Evolutionary conservation across 2,113 vertebrate genomes (phyloP), one percentile per base, ranked within the genome.

Genomic region (Anguilla rostrata): DNA sequence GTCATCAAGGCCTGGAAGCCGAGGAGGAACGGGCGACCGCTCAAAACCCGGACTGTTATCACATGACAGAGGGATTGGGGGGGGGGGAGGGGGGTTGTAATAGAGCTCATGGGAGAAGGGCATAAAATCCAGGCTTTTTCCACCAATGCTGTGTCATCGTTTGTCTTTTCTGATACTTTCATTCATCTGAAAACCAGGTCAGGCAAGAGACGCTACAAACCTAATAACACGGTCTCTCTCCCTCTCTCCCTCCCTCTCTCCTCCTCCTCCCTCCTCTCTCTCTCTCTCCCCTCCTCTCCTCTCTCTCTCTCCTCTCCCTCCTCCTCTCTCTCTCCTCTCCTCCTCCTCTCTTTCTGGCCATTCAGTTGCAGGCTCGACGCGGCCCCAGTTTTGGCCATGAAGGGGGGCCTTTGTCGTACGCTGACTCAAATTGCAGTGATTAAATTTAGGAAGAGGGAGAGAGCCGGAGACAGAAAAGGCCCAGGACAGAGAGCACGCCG

Each of bases 391-490:
- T 88, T n/a, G 40, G 84, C 86, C 85, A 92, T 86, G 90, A 88
- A 91, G 89, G 86, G 83, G 80, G 84, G 82, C 86, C 88, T 92
- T 90, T 93, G 88, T 92, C 87, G 84, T 75, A 79, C 12, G 49
- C 86, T 94, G 92, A 93, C 88, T 92, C 92, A 90, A 88, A 89
- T 85, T 89, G 83, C 85, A 90, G 90, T 94, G 91, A 95, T 83
- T 93, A 83, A 92, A 93, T 94, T 93, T 91, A 34, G 86, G 86
- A 81, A 84, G 63, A 84, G 78, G 84, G 87, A 89, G 18, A 22
- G 26, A 53, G 84, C 85, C 84, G 80, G 85, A 81, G 86, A 83
- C n/a, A 49, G 85, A 87, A 87, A 80, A n/a, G 5, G 85, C 85
- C 34, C 81, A 0, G 66, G 79, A 88, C 82, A 94, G 89, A 93